These are phyloP conservation scores for Aradophagus sp. DNA, from an alignment of 1,140 invertebrate species.

Conservation along the genomic window DNA sequence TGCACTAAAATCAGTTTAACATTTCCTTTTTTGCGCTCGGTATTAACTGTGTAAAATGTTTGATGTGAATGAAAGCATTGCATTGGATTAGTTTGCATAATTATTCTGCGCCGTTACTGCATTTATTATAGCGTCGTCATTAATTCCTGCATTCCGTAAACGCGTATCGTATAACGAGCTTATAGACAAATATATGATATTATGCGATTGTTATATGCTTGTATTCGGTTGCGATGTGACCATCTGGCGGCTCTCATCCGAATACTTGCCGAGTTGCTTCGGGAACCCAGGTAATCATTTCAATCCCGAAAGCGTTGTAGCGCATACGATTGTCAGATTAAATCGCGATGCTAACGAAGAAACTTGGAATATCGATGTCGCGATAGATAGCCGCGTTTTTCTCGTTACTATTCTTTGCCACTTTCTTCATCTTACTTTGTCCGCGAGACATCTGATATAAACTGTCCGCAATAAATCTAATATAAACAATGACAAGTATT, in stretches of 20 bases:
- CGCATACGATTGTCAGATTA: conserved; percentile 59
- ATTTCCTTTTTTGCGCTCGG: too few relatives aligned
- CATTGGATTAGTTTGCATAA: conserved; percentile 51
- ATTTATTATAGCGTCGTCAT: conserved; percentile 53
- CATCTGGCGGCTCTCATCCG: conserved; percentile 59
- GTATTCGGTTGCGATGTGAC: conserved; percentile 55
- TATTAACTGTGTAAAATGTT: conserved; percentile 35
- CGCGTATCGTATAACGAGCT: conserved; percentile 53
- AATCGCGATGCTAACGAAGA: conserved; percentile 57
- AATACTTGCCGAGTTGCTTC: conserved; percentile 55
- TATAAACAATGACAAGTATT: too few relatives aligned
- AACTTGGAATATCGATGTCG: conserved; percentile 40
- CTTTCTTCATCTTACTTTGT: neutral
- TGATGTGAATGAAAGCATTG: conserved; percentile 43
- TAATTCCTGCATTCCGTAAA: conserved; percentile 55
- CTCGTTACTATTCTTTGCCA: conserved; percentile 9
- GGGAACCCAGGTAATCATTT: conserved; percentile 52
- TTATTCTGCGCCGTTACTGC: conserved; percentile 48
- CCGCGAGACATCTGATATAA: too few relatives aligned
- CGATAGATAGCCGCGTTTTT: conserved; percentile 7
- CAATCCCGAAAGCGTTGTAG: conserved; percentile 58
- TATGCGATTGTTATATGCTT: conserved; percentile 59
- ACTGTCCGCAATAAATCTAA: too few relatives aligned
- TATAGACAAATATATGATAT: conserved; percentile 56
- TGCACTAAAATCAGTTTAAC: too few relatives aligned